phyloP scores from a whole-genome alignment of 2,888 invertebrate species.

The Drosophila koepferae region DNA sequence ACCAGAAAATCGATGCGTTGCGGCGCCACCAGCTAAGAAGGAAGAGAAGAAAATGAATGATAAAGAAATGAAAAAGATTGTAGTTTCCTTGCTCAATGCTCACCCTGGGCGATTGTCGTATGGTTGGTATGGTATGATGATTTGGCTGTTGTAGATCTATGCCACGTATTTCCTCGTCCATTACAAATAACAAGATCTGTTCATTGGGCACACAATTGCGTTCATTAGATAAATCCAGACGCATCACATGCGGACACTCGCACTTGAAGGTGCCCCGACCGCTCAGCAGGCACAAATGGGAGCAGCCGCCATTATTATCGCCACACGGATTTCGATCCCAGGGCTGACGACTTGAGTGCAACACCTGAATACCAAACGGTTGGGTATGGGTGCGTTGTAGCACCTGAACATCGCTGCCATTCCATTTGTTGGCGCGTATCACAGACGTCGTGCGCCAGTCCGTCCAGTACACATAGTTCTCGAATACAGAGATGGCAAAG shows the following conservation, averaged over 20 bases:
- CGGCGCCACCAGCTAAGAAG: conserved; percentile 88
- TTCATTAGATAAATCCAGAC: conserved; percentile 88
- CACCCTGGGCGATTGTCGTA: conserved; percentile 86
- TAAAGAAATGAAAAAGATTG: background rate
- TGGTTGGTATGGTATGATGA: conserved; percentile 93
- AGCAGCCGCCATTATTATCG: conserved; percentile 90
- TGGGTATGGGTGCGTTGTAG: conserved; percentile 94
- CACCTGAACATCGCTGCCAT: conserved; percentile 91
- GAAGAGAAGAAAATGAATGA: background rate
- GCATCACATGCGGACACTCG: conserved; percentile 95
- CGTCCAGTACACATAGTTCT: conserved; percentile 96
- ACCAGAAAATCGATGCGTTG: conserved; percentile 90
- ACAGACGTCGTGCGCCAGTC: conserved; percentile 96
- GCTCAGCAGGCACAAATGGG: conserved; percentile 92
- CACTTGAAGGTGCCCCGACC: conserved; percentile 89
- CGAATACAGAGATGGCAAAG: conserved; percentile 94
- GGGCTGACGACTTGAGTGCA: conserved; percentile 92
- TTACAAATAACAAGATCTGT: conserved; percentile 91
- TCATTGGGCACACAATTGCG: conserved; percentile 89
- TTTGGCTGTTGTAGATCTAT: conserved; percentile 91
- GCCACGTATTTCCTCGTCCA: conserved; percentile 92
- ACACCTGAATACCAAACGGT: conserved; percentile 95
- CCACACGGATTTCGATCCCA: conserved; percentile 89
- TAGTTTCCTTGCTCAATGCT: background rate
- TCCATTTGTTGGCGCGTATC: conserved; percentile 95